A percentile compares a stretch with the other conserved stretches of the same genome.
Conservation (phyloP, 2,113 vertebrate genomes). For the Pelecanoides urinatrix region DNA sequence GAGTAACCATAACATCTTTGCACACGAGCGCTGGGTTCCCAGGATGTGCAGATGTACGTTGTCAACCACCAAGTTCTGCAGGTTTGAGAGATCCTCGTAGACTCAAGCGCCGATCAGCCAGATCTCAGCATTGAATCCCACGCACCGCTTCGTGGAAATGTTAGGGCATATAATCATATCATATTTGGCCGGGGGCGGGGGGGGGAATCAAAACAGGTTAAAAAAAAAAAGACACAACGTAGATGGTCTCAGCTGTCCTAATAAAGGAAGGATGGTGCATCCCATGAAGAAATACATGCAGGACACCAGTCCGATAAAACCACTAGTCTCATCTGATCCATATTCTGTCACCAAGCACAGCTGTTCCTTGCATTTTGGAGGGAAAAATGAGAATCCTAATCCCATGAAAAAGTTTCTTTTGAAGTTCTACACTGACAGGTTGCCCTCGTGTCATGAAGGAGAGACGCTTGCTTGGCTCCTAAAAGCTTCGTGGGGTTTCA, state of each 20-base stretch:
- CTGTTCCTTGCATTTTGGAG: neutral
- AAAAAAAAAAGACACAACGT: accelerated
- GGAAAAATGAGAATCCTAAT: neutral
- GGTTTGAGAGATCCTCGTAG: neutral
- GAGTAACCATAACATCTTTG: neutral
- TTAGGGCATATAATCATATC: neutral
- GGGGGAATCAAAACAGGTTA: neutral
- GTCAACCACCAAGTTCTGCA: neutral
- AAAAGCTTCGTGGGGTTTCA: conserved; percentile 1
- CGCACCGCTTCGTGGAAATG: accelerated
- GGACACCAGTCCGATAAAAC: neutral
- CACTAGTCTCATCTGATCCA: neutral
- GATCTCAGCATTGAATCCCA: neutral
- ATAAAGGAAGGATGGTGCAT: neutral
- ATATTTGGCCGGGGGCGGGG: no score
- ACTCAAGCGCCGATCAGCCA: neutral
- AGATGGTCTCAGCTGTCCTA: neutral
- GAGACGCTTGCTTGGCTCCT: neutral
- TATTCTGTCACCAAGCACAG: neutral
- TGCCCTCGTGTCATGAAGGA: neutral
- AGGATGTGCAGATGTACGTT: neutral
- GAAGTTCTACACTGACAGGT: neutral
- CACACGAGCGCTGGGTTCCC: neutral
- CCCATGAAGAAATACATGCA: neutral
- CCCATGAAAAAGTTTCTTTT: neutral